Evolutionary conservation across 2,888 invertebrate genomes (phyloP).

Genomic region (Trimorus sp.): DNA sequence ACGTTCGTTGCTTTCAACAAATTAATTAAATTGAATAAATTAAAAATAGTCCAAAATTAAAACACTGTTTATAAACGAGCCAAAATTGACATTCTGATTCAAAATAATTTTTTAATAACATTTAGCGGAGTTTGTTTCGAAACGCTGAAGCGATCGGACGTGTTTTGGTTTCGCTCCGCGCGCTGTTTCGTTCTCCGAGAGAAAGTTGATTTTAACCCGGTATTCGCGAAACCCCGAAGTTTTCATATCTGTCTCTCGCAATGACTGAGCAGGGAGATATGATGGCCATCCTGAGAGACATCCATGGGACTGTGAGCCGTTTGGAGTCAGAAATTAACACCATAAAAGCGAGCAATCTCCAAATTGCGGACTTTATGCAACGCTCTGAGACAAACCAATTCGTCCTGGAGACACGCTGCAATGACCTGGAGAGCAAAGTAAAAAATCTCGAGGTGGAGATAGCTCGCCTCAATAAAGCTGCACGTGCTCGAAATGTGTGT

Average conservation of each 20-base stretch:
- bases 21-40: too few species aligned
- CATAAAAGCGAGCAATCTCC: not conserved
- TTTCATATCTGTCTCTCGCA: too few species aligned
- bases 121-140: too few species aligned
- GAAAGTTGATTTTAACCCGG: too few species aligned
- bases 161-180: too few species aligned
- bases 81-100: too few species aligned
- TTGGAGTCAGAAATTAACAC: not conserved
- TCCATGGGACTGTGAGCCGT: not conserved
- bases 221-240: not conserved
- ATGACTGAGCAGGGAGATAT: not conserved
- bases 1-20: too few species aligned
- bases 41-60: too few species aligned
- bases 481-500: not conserved
- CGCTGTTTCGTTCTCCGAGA: too few species aligned
- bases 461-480: not conserved
- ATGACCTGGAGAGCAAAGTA: not conserved
- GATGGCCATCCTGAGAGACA: not conserved
- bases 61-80: too few species aligned
- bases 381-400: not conserved
- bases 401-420: not conserved
- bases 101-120: too few species aligned
- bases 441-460: not conserved
- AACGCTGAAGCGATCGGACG: too few species aligned
- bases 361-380: not conserved